These are phyloP conservation scores for Rhagonycha fulva DNA, from an alignment of 2,888 invertebrate genomes.

Conservation along the genomic window DNA sequence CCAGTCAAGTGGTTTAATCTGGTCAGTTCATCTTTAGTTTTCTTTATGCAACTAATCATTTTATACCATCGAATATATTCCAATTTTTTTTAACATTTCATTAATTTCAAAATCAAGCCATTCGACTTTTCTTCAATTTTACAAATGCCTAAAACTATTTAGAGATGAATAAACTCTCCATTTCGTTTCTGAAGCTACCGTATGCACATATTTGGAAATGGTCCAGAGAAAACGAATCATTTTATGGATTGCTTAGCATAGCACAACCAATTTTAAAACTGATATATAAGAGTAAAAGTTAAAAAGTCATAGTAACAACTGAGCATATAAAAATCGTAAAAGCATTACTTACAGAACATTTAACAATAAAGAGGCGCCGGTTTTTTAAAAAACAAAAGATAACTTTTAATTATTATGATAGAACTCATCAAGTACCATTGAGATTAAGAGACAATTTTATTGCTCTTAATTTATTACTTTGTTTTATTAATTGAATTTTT, in stretches of 20 bases:
- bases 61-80: background rate
- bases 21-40: background rate
- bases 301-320: background rate
- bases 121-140: background rate
- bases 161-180: background rate
- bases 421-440: background rate
- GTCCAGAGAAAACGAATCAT: background rate
- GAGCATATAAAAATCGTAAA: constrained; percentile 29
- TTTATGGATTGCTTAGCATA: background rate
- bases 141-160: background rate
- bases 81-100: background rate
- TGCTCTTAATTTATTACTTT: constrained; percentile 14
- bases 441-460: constrained; percentile 20
- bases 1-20: background rate
- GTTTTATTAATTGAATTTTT: constrained; percentile 13
- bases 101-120: background rate
- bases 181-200: background rate
- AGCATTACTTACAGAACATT: constrained; percentile 39
- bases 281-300: background rate
- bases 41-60: background rate
- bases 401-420: constrained; percentile 18
- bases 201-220: background rate
- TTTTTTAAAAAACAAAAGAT: constrained; percentile 22
- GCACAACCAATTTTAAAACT: background rate
- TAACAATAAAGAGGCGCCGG: constrained; percentile 39